These are phyloP conservation scores for Tinea pellionella DNA, from an alignment of 2,888 invertebrate species.

Conservation along the genomic window DNA sequence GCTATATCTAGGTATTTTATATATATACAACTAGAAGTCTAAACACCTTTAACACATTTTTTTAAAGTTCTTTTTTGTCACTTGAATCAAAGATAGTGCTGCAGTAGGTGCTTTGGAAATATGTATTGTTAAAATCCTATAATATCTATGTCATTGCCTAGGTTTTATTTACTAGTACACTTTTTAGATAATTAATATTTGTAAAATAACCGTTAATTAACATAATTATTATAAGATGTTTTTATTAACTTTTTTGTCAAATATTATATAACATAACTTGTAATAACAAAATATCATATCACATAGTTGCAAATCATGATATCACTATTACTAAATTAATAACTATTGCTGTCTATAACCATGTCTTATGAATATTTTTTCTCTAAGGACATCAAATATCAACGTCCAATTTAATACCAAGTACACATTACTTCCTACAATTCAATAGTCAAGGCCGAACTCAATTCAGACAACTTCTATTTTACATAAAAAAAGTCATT, in stretches of 20 bases:
- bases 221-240: background rate
- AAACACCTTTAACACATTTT: too few relatives aligned
- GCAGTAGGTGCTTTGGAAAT: too few relatives aligned
- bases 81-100: too few relatives aligned
- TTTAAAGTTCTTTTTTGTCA: too few relatives aligned
- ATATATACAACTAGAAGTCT: too few relatives aligned
- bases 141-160: too few relatives aligned
- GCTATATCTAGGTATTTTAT: too few relatives aligned
- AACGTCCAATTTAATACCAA: slow-evolving; percentile 67
- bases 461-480: slow-evolving; percentile 60
- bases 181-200: too few relatives aligned
- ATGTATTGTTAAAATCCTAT: too few relatives aligned
- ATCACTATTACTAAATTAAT: background rate
- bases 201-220: background rate
- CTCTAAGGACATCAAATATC: slow-evolving; percentile 66
- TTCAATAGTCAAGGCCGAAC: slow-evolving; percentile 65
- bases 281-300: background rate
- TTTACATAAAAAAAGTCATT: slow-evolving; percentile 38
- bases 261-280: background rate
- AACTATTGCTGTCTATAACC: background rate
- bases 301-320: background rate
- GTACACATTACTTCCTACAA: slow-evolving; percentile 69
- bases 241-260: background rate
- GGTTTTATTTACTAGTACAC: too few relatives aligned
- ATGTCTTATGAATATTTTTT: slow-evolving; percentile 40